Evolutionary conservation across 2,888 invertebrate genomes (phyloP), one percentile per base, ranked within the genome.

Genomic region (Andrena haemorrhoa): DNA sequence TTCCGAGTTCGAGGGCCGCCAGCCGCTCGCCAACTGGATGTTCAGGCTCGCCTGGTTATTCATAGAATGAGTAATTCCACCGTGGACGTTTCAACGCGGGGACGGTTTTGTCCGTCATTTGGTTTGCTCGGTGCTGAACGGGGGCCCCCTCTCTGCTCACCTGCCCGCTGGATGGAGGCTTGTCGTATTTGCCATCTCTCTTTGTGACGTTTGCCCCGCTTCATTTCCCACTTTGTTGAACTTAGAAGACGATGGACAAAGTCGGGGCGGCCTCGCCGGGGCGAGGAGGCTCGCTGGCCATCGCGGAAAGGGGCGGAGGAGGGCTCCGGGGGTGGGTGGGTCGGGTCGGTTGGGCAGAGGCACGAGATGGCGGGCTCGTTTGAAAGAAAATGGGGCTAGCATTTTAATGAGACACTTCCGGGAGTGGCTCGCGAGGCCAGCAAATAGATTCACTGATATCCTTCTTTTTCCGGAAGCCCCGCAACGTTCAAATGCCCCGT

Each of bases 101-200:
- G 35, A 84, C 80, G 83, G 41, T 41, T 89, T 87, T 86, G 88
- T 89, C 89, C 89, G 85, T 91, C 90, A 91, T 90, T 90, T 86
- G 86, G 89, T 90, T 90, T 87, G 84, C 84, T 72, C 35, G 56
- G 63, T 16, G 16, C 35, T 66, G 84, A 66, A 70, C 79, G 56
- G 78, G 64, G 70, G 69, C 53, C 63, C 56, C 26, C 26, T 16
- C 73, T 82, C 80, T 87, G 87, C 88, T 89, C 87, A 89, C 86
- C 88, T 88, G 85, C 47, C 75, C 79, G 74, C 51, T 73, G 65
- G 85, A 80, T 81, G 69, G 68, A 61, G 73, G 83, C 92, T 92
- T 92, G 92, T 92, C 92, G 90, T 92, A 92, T 92, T 92, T 92
- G 91, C 92, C 90, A 92, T 92, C 92, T 92, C 90, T 87, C 88